These are phyloP conservation scores for Cheilosia impressa DNA, from an alignment of 2,888 invertebrate genomes.

Conservation along the genomic window DNA sequence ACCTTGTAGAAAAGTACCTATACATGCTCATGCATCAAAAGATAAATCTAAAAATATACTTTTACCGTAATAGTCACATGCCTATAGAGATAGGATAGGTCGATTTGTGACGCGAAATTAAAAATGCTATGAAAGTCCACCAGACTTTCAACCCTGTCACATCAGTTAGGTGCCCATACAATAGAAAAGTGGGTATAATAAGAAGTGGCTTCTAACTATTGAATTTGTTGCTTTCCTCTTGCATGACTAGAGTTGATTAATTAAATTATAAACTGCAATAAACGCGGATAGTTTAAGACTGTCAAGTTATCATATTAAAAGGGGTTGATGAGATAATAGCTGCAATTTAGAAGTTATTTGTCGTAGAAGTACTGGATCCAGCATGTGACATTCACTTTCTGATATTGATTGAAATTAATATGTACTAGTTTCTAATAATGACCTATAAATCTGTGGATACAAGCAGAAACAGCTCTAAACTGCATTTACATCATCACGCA, in stretches of 20 bases:
- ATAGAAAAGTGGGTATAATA: not conserved
- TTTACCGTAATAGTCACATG: slow-evolving; percentile 4
- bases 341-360: not conserved
- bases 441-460: too few relatives aligned
- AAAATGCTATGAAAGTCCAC: slow-evolving; percentile 7
- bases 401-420: too few relatives aligned
- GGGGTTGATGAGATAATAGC: not conserved
- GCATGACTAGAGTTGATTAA: not conserved
- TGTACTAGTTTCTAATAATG: too few relatives aligned
- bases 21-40: not conserved
- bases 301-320: not conserved
- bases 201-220: not conserved
- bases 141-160: not conserved
- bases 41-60: not conserved
- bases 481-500: too few relatives aligned
- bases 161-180: too few relatives aligned
- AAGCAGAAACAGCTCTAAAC: too few relatives aligned
- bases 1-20: slow-evolving; percentile 27
- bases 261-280: not conserved
- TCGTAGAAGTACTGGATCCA: too few relatives aligned
- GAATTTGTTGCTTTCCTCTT: not conserved
- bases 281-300: not conserved
- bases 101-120: slow-evolving; percentile 22
- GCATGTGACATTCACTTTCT: too few relatives aligned
- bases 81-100: not conserved